Percentiles rank a stretch among this genome's conserved stretches.
Conservation (phyloP, 2,888 invertebrate genomes). For the Zhuqinia jingwanae region DNA sequence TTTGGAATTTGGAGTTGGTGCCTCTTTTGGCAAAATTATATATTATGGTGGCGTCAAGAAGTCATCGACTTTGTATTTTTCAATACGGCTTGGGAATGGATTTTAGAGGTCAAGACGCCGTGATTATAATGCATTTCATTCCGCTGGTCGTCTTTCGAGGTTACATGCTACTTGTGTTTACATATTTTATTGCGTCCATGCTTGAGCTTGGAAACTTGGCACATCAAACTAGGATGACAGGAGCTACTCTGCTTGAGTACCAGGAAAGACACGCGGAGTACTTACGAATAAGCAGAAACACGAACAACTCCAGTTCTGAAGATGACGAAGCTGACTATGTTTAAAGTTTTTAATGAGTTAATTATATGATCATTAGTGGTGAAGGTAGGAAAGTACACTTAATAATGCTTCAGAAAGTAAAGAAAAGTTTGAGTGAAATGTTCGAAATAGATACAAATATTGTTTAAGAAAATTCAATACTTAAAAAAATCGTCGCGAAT, state of each 20-base stretch:
- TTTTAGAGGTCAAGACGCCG: background rate
- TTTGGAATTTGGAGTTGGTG: slow-evolving; percentile 49
- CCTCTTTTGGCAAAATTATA: slow-evolving; percentile 17
- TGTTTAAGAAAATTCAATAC: too few species aligned
- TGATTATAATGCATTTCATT: slow-evolving; percentile 16
- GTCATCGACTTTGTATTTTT: slow-evolving; percentile 62
- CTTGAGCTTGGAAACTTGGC: slow-evolving; percentile 26
- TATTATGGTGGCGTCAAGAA: background rate
- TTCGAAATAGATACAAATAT: too few species aligned
- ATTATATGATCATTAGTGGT: too few species aligned
- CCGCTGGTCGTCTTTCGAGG: slow-evolving; percentile 40
- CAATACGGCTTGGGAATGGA: slow-evolving; percentile 27
- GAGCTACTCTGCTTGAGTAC: slow-evolving; percentile 34
- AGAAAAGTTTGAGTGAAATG: too few species aligned
- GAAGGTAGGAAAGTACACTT: too few species aligned
- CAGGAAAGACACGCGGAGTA: slow-evolving; percentile 14
- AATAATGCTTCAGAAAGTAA: too few species aligned
- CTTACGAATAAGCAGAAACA: slow-evolving; percentile 50
- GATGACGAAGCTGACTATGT: slow-evolving; percentile 44
- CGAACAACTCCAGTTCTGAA: slow-evolving; percentile 34
- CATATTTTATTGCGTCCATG: slow-evolving; percentile 25
- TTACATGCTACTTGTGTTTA: slow-evolving; percentile 43
- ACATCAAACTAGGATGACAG: slow-evolving; percentile 25
- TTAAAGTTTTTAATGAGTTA: background rate
- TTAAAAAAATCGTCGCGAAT: too few species aligned